Base-by-base conservation (phyloP, 1,140 invertebrate species). In the Drosophila grimshawi region DNA sequence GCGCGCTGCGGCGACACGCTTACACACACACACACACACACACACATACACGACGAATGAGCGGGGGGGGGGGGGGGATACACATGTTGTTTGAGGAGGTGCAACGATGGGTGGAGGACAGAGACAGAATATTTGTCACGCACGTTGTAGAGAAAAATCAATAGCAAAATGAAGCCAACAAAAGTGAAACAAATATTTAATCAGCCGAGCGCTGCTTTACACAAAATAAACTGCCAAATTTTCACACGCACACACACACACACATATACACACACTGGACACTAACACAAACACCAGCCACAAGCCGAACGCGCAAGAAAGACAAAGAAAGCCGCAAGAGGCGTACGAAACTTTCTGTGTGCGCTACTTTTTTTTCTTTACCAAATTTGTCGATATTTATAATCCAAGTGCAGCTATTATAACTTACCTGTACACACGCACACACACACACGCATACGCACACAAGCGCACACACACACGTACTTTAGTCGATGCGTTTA, bases 1-100 rank as follows among this genome's bases (percentile, higher is more conserved):
- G 53, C 45, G 68, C 61, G 45, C 29, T 55, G 52, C 7, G 2
- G 63, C 75, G 75, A 86, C 82, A 86, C 67, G 63, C 67, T 45
- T 81, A 86, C 67, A 45, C 37, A 45, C 45, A 53, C 8, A 45
- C 39, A 57, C 43, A n/a, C n/a, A n/a, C 59, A 74, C 73, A 65
- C 45, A 51, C 37, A 45, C 45, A 53, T 8, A 45, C 39, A 57
- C 43, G 4, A 4, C 4, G 32, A 56, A n/a, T 30, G 3, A n/a
- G 10, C 7, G 11, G 30, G 19, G 7, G 19, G 7, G 33, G 3
- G 19, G 19, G 3, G 35, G 39, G 3, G 27, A 0, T 11, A 33
- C 10, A 37, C 35, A 37, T 37, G 35, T 37, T 6, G 35, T 6
- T 5, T 37, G 35, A 2, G 1, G 35, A 37, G 35, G 35, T 37